phyloP scores from a whole-genome alignment of 2,888 invertebrate genomes.

The Tryphoninae sp. region DNA sequence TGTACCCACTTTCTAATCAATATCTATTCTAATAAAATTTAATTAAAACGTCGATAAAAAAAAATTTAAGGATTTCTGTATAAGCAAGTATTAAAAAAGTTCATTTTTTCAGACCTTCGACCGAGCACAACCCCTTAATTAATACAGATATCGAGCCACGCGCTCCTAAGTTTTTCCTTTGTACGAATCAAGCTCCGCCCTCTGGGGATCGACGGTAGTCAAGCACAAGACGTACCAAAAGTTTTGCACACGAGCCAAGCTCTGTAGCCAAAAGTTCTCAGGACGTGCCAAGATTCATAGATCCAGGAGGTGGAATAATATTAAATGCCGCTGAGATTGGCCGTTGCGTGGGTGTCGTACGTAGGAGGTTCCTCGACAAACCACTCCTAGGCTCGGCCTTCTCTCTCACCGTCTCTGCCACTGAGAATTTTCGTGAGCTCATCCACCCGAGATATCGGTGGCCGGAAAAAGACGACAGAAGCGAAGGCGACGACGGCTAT shows the following conservation, averaged over 20 bases:
- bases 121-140: neutral
- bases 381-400: slow-evolving; percentile 72
- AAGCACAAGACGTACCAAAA: slow-evolving; percentile 39
- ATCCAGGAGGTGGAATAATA: neutral
- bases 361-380: slow-evolving; percentile 75
- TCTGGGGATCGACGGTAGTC: slow-evolving; percentile 13
- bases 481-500: slow-evolving; percentile 55
- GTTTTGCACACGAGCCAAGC: slow-evolving; percentile 28
- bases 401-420: slow-evolving; percentile 54
- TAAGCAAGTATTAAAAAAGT: too few species aligned
- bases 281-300: slow-evolving; percentile 34
- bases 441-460: slow-evolving; percentile 22
- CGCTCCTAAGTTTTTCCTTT: slow-evolving; percentile 30
- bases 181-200: slow-evolving; percentile 60
- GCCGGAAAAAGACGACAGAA: slow-evolving; percentile 49
- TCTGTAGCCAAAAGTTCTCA: slow-evolving; percentile 40
- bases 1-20: too few species aligned
- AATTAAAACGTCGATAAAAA: too few species aligned
- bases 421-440: slow-evolving; percentile 48
- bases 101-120: neutral
- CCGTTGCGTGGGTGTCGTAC: slow-evolving; percentile 74
- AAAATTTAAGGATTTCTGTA: too few species aligned
- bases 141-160: neutral
- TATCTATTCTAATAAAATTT: too few species aligned
- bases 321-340: neutral